Conservation (phyloP, 2,797 vertebrate genomes). For the Peromyscus melanophrys region DNA sequence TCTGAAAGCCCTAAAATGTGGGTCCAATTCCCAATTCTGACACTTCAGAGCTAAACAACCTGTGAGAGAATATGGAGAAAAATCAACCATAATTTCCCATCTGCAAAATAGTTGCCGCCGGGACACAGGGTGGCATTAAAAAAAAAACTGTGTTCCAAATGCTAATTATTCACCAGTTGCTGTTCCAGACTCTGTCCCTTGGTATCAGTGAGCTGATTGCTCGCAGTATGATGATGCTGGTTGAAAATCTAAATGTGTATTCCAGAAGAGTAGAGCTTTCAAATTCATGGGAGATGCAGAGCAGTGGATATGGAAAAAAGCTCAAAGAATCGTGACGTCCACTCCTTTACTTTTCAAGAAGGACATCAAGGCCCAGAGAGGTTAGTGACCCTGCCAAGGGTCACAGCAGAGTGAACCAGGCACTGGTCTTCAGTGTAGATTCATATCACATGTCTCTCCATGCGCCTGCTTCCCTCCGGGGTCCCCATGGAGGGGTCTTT, state of each 20-base stretch:
- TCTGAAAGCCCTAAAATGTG: constrained; percentile 73
- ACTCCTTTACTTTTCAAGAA: not conserved
- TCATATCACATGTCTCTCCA: not conserved
- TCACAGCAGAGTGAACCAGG: not conserved
- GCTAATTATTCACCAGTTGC: constrained; percentile 57
- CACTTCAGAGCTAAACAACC: constrained; percentile 50
- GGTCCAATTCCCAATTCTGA: constrained; percentile 74
- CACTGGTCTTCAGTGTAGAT: not conserved
- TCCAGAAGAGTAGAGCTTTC: constrained; percentile 44
- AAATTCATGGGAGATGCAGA: constrained; percentile 14
- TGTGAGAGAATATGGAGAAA: constrained; percentile 58
- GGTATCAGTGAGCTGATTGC: constrained; percentile 31
- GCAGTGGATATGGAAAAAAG: not conserved
- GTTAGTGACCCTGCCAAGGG: not conserved
- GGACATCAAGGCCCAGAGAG: constrained; percentile 10
- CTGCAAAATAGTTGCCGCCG: constrained; percentile 17
- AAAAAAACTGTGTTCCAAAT: constrained; percentile 20
- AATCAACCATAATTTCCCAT: constrained; percentile 68
- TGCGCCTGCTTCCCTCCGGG: not conserved
- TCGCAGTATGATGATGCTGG: not conserved
- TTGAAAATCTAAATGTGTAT: constrained; percentile 53
- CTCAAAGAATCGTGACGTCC: not conserved
- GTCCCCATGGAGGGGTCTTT: not conserved
- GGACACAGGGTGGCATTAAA: not conserved
- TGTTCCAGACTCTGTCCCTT: not conserved